Conservation (phyloP, 2,888 invertebrate species). For the Eupelmus urozonus region DNA sequence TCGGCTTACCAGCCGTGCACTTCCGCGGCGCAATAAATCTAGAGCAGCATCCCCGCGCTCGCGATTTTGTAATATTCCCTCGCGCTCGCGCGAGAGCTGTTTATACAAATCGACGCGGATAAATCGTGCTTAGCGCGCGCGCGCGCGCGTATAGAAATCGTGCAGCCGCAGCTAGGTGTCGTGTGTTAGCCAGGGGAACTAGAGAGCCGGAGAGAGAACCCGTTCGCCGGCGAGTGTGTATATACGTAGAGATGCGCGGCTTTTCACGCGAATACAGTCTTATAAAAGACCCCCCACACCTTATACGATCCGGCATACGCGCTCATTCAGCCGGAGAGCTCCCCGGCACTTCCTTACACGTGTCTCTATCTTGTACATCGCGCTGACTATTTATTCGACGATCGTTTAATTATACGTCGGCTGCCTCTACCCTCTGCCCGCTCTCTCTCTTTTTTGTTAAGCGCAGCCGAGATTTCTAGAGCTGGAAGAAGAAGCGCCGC, state of each 20-base stretch:
- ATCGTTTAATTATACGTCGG: conserved; percentile 28
- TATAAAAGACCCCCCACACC: neutral
- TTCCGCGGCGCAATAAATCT: conserved; percentile 10
- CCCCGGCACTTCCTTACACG: conserved; percentile 28
- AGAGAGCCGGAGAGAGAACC: too few relatives aligned
- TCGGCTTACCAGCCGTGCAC: neutral
- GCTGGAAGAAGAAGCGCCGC: too few relatives aligned
- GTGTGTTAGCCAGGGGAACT: too few relatives aligned
- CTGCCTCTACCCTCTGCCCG: too few relatives aligned
- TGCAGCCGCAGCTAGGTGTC: too few relatives aligned
- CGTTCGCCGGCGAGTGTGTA: too few relatives aligned
- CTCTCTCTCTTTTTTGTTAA: too few relatives aligned
- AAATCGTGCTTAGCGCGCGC: neutral
- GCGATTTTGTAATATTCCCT: conserved; percentile 7
- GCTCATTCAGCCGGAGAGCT: neutral
- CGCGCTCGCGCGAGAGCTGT: too few relatives aligned
- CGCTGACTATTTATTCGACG: neutral
- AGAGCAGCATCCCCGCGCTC: neutral
- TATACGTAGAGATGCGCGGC: neutral
- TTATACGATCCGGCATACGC: neutral
- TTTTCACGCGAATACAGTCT: conserved; percentile 12
- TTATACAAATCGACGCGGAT: conserved; percentile 1
- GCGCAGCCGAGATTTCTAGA: too few relatives aligned
- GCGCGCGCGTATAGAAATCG: neutral
- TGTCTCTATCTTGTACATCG: conserved; percentile 16